phyloP scores from a whole-genome alignment of 2,113 vertebrate genomes.

The Myrmecobius fasciatus region DNA sequence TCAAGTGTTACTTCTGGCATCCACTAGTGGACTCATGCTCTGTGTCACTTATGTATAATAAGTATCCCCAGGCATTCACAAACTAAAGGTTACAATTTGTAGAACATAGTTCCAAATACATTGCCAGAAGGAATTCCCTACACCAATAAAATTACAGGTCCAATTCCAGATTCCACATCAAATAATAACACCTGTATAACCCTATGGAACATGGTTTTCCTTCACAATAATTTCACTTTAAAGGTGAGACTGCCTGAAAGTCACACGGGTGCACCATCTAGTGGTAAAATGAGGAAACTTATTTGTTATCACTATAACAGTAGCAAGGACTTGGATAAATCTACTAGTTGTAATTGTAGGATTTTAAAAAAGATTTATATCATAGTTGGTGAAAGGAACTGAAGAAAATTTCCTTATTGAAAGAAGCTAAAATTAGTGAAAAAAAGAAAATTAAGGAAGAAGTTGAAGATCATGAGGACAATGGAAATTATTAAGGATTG shows the following conservation, averaged over 20 bases:
- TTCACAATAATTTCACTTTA: not conserved
- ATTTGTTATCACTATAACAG: not conserved
- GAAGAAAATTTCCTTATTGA: not conserved
- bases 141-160: not conserved
- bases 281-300: not conserved
- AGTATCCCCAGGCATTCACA: not conserved
- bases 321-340: not conserved
- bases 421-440: not conserved
- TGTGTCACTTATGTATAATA: not conserved
- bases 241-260: not conserved
- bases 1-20: not conserved
- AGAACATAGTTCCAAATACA: not conserved
- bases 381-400: not conserved
- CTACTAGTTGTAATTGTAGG: not conserved
- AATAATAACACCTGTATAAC: not conserved
- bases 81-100: not conserved
- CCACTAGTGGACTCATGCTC: not conserved
- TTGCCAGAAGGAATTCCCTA: not conserved
- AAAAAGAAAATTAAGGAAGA: not conserved
- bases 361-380: not conserved
- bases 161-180: not conserved
- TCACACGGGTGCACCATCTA: not conserved
- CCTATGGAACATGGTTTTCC: not conserved
- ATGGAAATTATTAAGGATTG: not conserved
- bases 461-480: not conserved